These are phyloP conservation scores for Euschistus heros DNA, from an alignment of 1,140 invertebrate species.

Conservation along the genomic window DNA sequence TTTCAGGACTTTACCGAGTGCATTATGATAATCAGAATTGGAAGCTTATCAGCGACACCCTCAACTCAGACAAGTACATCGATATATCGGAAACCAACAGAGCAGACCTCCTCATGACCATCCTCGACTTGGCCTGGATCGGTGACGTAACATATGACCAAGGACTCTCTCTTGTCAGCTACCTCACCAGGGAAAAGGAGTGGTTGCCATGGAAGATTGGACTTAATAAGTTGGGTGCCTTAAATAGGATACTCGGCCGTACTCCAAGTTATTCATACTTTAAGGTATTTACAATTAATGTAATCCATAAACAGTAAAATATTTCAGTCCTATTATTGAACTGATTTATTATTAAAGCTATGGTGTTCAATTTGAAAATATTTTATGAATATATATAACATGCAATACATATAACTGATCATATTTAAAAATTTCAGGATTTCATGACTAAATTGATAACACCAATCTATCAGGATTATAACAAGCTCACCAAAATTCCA, in stretches of 20 bases:
- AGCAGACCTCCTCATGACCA: constrained; percentile 80
- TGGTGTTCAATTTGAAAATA: not conserved
- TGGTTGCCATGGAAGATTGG: constrained; percentile 73
- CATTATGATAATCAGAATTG: constrained; percentile 74
- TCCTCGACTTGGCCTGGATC: constrained; percentile 67
- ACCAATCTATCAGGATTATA: constrained; percentile 51
- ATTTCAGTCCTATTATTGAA: not conserved
- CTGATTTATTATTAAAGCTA: not conserved
- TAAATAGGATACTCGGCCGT: constrained; percentile 61
- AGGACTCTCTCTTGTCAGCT: constrained; percentile 62
- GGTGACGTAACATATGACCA: constrained; percentile 51
- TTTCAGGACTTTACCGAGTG: constrained; percentile 64
- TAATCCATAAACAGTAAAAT: too few species aligned
- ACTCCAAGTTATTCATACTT: constrained; percentile 48
- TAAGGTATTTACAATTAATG: constrained; percentile 42
- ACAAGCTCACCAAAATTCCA: constrained; percentile 53
- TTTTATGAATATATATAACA: not conserved
- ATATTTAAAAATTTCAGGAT: constrained; percentile 40
- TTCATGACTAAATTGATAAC: constrained; percentile 52
- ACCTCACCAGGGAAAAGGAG: constrained; percentile 59
- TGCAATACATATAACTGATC: constrained; percentile 7
- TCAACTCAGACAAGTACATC: constrained; percentile 24
- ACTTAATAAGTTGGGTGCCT: constrained; percentile 52
- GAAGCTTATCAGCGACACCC: constrained; percentile 50
- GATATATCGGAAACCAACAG: constrained; percentile 48